phyloP scores from a whole-genome alignment of 2,888 invertebrate species.

The Acrocyrtus sp. region DNA sequence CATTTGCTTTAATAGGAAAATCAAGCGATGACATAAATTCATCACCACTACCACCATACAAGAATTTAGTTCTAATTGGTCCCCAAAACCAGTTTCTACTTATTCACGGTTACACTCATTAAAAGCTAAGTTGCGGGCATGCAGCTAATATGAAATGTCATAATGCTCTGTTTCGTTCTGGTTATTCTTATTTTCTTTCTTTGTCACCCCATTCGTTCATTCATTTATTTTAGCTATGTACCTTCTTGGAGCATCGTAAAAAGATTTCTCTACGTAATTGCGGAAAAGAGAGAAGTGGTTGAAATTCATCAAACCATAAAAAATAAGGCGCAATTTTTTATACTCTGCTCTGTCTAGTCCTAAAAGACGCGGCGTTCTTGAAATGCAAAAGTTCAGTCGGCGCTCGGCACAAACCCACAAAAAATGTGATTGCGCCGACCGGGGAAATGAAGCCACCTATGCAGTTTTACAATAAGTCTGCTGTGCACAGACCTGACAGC shows the following conservation, averaged over 20 bases:
- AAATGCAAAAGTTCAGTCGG: too few species aligned
- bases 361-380: too few species aligned
- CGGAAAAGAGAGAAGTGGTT: constrained; percentile 13
- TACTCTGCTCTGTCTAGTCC: too few species aligned
- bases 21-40: not conserved
- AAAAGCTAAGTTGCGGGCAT: not conserved
- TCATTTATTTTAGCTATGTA: not conserved
- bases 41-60: not conserved
- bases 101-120: not conserved
- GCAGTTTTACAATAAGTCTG: not conserved
- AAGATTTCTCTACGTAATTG: not conserved
- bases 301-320: constrained; percentile 33
- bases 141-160: not conserved
- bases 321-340: constrained; percentile 19
- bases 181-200: constrained; percentile 13
- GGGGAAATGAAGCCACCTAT: not conserved
- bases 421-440: too few species aligned
- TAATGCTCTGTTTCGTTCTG: constrained; percentile 37
- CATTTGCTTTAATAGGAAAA: not conserved
- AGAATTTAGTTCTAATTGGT: not conserved
- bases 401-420: too few species aligned
- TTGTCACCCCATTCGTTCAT: not conserved
- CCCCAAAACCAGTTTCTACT: not conserved
- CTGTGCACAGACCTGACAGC: not conserved
- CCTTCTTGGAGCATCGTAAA: not conserved